phyloP scores from a whole-genome alignment of 2,888 invertebrate species.

The Campoletis raptor region DNA sequence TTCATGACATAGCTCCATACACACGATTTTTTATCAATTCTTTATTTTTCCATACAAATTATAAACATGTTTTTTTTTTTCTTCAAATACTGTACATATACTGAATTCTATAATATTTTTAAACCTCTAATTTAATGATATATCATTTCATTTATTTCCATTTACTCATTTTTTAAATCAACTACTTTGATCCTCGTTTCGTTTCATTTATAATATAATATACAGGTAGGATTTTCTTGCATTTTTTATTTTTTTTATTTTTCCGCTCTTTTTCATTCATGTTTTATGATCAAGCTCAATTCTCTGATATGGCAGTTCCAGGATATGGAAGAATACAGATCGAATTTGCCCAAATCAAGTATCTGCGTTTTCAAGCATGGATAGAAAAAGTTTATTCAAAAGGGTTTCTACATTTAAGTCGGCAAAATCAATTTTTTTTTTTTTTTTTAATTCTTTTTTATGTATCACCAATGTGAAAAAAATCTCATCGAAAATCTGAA shows the following conservation, averaged over 20 bases:
- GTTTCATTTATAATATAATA: constrained; percentile 83
- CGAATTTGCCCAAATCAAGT: constrained; percentile 69
- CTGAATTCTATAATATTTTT: constrained; percentile 85
- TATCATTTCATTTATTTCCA: constrained; percentile 85
- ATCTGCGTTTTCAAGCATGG: constrained; percentile 58
- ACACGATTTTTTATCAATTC: constrained; percentile 83
- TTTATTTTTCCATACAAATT: constrained; percentile 92
- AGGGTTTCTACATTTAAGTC: constrained; percentile 17
- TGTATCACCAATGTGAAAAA: background rate
- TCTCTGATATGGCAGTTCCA: constrained; percentile 89
- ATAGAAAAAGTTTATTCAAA: constrained; percentile 13
- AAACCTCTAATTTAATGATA: constrained; percentile 86
- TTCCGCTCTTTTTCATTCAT: constrained; percentile 66
- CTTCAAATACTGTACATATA: constrained; percentile 91
- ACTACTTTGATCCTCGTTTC: constrained; percentile 84
- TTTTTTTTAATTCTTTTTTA: background rate
- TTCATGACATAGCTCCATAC: background rate
- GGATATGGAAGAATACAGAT: constrained; percentile 87
- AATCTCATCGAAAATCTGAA: constrained; percentile 28
- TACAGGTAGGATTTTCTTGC: constrained; percentile 82
- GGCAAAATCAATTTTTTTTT: constrained; percentile 10
- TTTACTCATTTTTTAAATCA: constrained; percentile 83
- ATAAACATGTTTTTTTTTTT: constrained; percentile 90
- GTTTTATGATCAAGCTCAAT: constrained; percentile 84
- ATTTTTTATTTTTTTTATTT: constrained; percentile 70